Base-by-base conservation (phyloP, 2,888 invertebrate species). In the Poecilobothrus nobilitatus region DNA sequence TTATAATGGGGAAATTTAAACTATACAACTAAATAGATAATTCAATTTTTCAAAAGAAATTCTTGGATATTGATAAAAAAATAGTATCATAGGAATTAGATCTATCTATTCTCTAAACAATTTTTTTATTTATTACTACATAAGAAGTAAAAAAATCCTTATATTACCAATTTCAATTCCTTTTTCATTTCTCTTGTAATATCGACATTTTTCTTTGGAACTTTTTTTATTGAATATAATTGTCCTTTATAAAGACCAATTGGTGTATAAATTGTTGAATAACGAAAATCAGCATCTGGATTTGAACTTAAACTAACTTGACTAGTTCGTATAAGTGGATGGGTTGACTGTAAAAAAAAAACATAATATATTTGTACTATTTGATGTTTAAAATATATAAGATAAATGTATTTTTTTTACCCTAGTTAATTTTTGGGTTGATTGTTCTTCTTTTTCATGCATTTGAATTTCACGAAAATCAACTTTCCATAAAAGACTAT, bases 271-370 rank as follows among this genome's bases (percentile, higher is more conserved):
- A 95, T 91, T 73, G 92, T 92, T 0, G 93, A 92, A 80, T 93
- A 94, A 34, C 94, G 88, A 78, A 92, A 92, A 82, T 95, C 95
- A 6, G 92, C 87, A 79, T 95, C 94, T 0, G 92, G 92, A 81
- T 94, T 94, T n/a, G 95, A 95, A 77, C 91, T 93, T 71, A 95
- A 84, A 1, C 95, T 95, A 67, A 94, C 91, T 82, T 95, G 94
- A 80, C 94, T 95, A 71, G 92, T 92, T 65, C 93, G 86, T 68
- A 91, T 89, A 68, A 87, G 75, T 0, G 87, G 88, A 78, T 88
- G 87, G 4, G 67, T 67, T 15, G 67, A 67, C 69, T 69, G 27
- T 33, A 69, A 68, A 34, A 4, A 62, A 27, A 5, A 5, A n/a
- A 9, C 8, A 15, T 44, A 22, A 33, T 21, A 53, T 20, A 27